Evolutionary conservation across 2,797 vertebrate genomes (phyloP), one percentile per base, ranked within the genome.

Genomic region (Ceryle rudis): DNA sequence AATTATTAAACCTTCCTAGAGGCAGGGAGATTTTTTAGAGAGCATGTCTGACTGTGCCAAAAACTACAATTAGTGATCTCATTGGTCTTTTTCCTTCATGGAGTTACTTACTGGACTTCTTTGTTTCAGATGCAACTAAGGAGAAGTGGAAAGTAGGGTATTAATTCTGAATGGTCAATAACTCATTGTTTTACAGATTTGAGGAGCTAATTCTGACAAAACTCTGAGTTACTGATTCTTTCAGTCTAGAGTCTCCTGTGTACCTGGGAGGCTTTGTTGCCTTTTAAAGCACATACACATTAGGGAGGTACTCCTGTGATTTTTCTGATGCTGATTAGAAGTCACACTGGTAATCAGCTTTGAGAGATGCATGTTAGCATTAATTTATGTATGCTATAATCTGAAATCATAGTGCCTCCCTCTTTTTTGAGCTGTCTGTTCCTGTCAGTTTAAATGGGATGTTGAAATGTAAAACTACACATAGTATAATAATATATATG

Each of bases 1-100:
- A 87, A 95, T 95, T 96, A 85, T 82, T 96, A 89, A 82, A 80
- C 44, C 52, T 64, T 39, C 35, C 28, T 60, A 86, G 72, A 86
- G 22, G 22, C 28, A 88, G 49, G 49, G 72, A 65, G 28, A 22
- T 58, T 47, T 83, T 89, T 84, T 37, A 72, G 17, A 80, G 18
- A 65, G 8, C n/a, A 52, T 69, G 55, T 96, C 83, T 86, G 67
- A 55, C 62, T 75, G 60, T 94, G 51, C 7, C 52, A 86, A 70
- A 83, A 65, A 58, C 22, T 51, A 58, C 61, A 69, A 69, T 55
- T 66, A 74, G 31, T 35, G 44, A 93, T 93, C 62, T 91, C 22
- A 31, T 33, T 35, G 51, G 10, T 33, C 25, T 14, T 92, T 95
- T 93, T 67, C 28, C 87, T 73, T 78, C 79, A 91, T 33, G 64